Conservation (phyloP, 2,888 invertebrate species). For the Thymelicus lineola region DNA sequence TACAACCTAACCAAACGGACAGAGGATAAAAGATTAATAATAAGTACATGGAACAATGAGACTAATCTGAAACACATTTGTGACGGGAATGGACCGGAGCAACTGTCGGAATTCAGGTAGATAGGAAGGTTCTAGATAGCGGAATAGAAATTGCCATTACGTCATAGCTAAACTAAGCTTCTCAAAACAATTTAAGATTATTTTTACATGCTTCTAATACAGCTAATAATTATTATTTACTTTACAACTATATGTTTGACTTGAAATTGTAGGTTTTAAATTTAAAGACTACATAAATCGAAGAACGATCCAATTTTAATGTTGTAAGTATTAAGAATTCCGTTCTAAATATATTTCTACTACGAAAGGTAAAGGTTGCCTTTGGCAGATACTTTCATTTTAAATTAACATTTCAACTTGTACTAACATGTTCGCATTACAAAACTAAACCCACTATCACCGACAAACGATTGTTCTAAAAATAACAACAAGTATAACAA, state of each 20-base stretch:
- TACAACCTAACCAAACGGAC: conserved; percentile 8
- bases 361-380: no score
- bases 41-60: conserved; percentile 26
- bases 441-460: conserved; percentile 41
- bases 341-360: no score
- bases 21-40: conserved; percentile 25
- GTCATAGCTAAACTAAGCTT: conserved; percentile 42
- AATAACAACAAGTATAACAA: conserved; percentile 27
- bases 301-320: no score
- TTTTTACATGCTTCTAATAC: no score
- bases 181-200: background rate
- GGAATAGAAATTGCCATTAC: conserved; percentile 46
- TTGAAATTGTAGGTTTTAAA: no score
- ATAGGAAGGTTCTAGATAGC: conserved; percentile 30
- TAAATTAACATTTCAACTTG: conserved; percentile 11
- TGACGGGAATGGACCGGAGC: conserved; percentile 44
- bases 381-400: background rate
- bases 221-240: no score
- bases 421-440: conserved; percentile 1
- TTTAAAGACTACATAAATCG: no score
- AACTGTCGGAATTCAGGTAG: conserved; percentile 46
- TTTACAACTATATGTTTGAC: no score
- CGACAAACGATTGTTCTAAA: conserved; percentile 53
- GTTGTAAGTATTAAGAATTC: no score
- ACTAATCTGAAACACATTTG: conserved; percentile 37